Evolutionary conservation across 2,113 vertebrate genomes (phyloP).

Genomic region (Thamnophis sirtalis): DNA sequence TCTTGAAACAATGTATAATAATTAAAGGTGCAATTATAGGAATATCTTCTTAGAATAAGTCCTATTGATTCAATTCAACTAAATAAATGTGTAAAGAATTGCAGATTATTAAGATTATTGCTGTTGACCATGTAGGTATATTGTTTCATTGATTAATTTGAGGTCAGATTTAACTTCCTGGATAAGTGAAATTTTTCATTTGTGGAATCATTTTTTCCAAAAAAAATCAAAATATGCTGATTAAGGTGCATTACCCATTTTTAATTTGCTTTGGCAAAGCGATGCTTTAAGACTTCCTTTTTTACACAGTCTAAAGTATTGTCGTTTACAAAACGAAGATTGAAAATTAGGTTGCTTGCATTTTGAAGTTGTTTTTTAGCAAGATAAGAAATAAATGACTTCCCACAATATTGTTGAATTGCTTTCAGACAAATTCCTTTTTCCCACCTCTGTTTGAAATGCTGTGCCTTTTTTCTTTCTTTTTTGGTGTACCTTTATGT

Average conservation of each 20-base stretch:
- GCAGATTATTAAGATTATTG: background rate
- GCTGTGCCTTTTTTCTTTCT: conserved; percentile 49
- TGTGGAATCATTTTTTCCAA: background rate
- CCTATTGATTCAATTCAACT: background rate
- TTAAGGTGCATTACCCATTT: background rate
- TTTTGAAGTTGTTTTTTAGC: conserved; percentile 53
- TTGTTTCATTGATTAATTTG: accelerated
- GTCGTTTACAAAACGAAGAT: conserved; percentile 40
- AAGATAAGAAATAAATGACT: conserved; percentile 47
- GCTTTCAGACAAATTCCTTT: conserved; percentile 44
- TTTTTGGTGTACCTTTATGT: conserved; percentile 47
- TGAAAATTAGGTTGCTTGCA: conserved; percentile 39
- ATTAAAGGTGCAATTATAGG: background rate
- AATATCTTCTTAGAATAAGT: background rate
- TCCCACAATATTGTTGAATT: conserved; percentile 39
- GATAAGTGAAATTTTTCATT: background rate
- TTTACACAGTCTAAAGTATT: background rate
- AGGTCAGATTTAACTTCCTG: conserved; percentile 1
- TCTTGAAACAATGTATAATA: accelerated
- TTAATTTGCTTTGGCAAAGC: conserved; percentile 39
- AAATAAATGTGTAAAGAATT: background rate
- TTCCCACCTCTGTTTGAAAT: conserved; percentile 50
- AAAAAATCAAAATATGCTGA: conserved; percentile 10
- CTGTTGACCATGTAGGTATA: background rate
- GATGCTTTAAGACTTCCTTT: conserved; percentile 34